These are phyloP conservation scores for Heteractis magnifica DNA, from an alignment of 92 coral and sea anemone genomes.

Conservation along the genomic window DNA sequence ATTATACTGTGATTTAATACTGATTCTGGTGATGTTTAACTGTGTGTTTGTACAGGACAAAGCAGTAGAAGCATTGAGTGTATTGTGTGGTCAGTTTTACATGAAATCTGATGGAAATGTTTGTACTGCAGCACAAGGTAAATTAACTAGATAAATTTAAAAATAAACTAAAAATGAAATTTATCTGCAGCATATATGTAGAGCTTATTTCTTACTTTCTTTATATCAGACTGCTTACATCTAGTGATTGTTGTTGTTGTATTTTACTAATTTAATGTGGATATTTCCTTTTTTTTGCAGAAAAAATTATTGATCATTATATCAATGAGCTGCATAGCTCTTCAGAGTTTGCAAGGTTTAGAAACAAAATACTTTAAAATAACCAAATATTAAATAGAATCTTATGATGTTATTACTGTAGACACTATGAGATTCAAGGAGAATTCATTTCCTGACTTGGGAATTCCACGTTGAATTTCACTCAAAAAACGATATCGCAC, in stretches of 20 bases:
- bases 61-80: slow-evolving; percentile 84
- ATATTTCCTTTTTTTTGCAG: background rate
- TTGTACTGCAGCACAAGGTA: slow-evolving; percentile 73
- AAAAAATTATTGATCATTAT: background rate
- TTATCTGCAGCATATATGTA: too few relatives aligned
- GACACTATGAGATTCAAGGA: too few relatives aligned
- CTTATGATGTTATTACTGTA: too few relatives aligned
- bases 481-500: too few relatives aligned
- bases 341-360: slow-evolving; percentile 3
- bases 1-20: background rate
- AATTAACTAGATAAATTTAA: background rate
- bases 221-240: too few relatives aligned
- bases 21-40: background rate
- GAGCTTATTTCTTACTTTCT: too few relatives aligned
- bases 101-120: slow-evolving; percentile 55
- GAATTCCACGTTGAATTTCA: too few relatives aligned
- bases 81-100: slow-evolving; percentile 72
- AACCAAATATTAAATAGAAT: background rate
- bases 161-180: too few relatives aligned
- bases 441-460: too few relatives aligned
- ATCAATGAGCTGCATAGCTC: background rate
- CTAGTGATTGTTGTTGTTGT: too few relatives aligned
- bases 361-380: background rate
- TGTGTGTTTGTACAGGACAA: slow-evolving; percentile 56
- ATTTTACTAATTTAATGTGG: too few relatives aligned